phyloP scores from a whole-genome alignment of 2,797 vertebrate species.

The Trichosurus vulpecula region DNA sequence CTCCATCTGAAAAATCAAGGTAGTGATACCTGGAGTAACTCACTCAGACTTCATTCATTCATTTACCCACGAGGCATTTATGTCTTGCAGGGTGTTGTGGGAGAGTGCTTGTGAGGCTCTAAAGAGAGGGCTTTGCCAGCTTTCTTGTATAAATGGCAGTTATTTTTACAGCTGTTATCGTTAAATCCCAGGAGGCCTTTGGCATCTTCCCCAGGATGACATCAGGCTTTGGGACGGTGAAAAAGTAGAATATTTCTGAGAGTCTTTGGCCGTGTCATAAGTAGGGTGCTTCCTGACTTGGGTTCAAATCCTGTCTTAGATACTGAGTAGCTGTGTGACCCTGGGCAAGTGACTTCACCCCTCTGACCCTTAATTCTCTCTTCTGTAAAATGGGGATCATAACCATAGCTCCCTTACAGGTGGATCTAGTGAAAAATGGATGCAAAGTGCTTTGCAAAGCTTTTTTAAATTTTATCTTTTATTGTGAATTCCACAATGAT shows the following conservation, averaged over 20 bases:
- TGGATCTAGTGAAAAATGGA: background rate
- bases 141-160: background rate
- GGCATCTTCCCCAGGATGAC: background rate
- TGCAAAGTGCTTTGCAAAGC: background rate
- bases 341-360: fast-evolving
- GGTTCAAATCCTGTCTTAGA: background rate
- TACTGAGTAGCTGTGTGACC: background rate
- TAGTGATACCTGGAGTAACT: background rate
- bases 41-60: background rate
- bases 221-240: background rate
- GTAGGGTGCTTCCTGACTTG: background rate
- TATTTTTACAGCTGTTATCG: background rate
- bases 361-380: conserved; percentile 11
- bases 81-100: background rate
- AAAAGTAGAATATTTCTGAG: background rate
- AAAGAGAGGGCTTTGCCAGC: background rate
- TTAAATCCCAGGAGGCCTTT: background rate
- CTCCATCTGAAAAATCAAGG: background rate
- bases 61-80: background rate
- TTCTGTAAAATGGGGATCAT: background rate
- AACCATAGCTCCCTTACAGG: background rate
- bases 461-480: background rate
- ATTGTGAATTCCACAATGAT: background rate
- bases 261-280: background rate
- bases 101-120: background rate